Evolutionary conservation across 1,140 invertebrate genomes (phyloP), one percentile per base, ranked within the genome.

Genomic region (Rhopalosiphum padi): DNA sequence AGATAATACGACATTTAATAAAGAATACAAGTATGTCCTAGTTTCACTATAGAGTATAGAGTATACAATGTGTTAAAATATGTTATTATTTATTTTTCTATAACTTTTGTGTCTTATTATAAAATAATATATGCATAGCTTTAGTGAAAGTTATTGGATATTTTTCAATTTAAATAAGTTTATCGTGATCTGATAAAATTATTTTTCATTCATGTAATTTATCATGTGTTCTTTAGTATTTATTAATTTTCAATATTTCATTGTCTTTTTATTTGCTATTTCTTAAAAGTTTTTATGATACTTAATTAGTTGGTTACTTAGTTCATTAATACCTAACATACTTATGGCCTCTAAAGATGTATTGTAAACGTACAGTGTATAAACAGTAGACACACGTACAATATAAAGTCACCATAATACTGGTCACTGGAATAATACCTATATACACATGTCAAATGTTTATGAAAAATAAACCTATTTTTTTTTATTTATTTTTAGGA

Each of bases 401-500:
- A 11, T 60, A 60, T 60, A 60, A 3, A 30, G 7, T 68, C 8
- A 25, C 23, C 9, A 9, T 51, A 51, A 51, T 51, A 51, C 18
- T 51, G 41, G 6, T 82, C 77, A 21, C 35, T 41, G 23, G 21
- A 55, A 82, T 82, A 83, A 2, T 9, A 21, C 23, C 0, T 30
- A 30, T 7, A 15, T 46, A 18, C 15, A 30, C 22, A 43, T 43
- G 25, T 22, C n/a, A n/a, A 88, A 88, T 18, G 6, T 35, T 22
- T 35, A 51, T 23, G n/a, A 41, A 41, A 46, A n/a, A 22, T n/a
- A 22, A 51, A 88, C n/a, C 15, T 7, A 51, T 88, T n/a, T 22
- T 55, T 88, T n/a, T 22, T 55, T 90, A 53, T 35, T 89, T 53
- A n/a, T 82, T 90, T 90, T 83, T 68, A 90, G 89, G 41, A 93